Evolutionary conservation across 1,140 invertebrate species (phyloP).

Genomic region (Globodera ellingtonae): DNA sequence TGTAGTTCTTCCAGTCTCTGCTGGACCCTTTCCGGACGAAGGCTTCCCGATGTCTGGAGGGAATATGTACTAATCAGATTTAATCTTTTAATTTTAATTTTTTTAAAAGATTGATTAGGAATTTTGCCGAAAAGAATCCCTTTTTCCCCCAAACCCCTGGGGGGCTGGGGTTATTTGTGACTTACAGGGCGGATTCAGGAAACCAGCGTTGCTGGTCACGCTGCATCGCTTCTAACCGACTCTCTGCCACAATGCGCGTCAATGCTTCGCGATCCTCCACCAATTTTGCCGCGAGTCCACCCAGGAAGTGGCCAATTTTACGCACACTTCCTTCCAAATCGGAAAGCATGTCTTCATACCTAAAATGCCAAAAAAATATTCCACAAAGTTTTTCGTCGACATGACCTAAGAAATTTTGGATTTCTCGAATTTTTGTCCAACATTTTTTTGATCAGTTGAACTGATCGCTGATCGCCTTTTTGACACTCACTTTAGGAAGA

Average conservation of each 20-base stretch:
- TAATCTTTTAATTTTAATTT: too few species aligned
- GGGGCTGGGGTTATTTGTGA: neutral
- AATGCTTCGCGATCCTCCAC: constrained; percentile 48
- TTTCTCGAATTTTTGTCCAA: neutral
- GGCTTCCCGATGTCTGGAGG: constrained; percentile 27
- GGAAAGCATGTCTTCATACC: constrained; percentile 62
- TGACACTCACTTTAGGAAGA: constrained; percentile 55
- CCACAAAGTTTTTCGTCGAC: neutral
- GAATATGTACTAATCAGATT: too few species aligned
- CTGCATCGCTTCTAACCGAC: constrained; percentile 60
- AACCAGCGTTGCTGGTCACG: constrained; percentile 62
- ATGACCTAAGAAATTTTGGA: neutral
- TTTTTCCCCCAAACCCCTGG: too few species aligned
- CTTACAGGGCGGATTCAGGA: constrained; percentile 57
- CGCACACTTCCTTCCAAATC: constrained; percentile 49
- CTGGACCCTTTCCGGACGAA: constrained; percentile 66
- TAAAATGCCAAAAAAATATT: constrained; percentile 14
- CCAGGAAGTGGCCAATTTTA: constrained; percentile 62
- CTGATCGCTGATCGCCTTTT: too few species aligned
- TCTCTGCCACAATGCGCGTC: constrained; percentile 51
- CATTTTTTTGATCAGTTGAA: neutral
- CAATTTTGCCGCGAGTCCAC: constrained; percentile 51
- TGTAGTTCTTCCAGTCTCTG: constrained; percentile 68
- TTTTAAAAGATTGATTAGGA: too few species aligned
- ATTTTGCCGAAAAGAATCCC: too few species aligned